phyloP scores from a whole-genome alignment of 2,888 invertebrate species.

The Yponomeuta evonymella region DNA sequence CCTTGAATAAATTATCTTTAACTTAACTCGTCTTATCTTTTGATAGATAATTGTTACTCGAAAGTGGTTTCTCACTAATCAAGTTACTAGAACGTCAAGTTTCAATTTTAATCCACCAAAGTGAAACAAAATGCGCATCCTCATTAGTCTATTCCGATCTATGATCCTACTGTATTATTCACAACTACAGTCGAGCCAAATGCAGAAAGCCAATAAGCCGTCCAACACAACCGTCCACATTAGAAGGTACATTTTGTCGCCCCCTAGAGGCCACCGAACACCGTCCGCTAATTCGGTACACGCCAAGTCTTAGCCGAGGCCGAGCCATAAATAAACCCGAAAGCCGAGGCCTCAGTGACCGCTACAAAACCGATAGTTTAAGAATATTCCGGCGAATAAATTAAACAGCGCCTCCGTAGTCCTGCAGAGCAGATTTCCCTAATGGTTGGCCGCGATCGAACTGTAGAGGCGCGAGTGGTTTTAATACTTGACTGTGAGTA shows the following conservation, averaged over 20 bases:
- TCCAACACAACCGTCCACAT: not conserved
- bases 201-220: not conserved
- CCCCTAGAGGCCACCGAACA: slow-evolving; percentile 26
- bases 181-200: not conserved
- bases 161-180: too few relatives aligned
- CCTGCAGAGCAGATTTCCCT: slow-evolving; percentile 71
- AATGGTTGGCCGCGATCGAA: slow-evolving; percentile 54
- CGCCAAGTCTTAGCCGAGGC: slow-evolving; percentile 25
- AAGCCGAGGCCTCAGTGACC: slow-evolving; percentile 56
- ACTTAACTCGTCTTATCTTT: too few relatives aligned
- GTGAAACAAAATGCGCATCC: too few relatives aligned
- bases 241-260: slow-evolving; percentile 19
- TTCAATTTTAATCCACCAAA: too few relatives aligned
- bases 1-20: too few relatives aligned
- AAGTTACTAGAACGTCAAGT: too few relatives aligned
- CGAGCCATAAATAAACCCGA: slow-evolving; percentile 58
- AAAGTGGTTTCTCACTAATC: too few relatives aligned
- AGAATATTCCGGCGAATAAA: slow-evolving; percentile 74
- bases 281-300: slow-evolving; percentile 25
- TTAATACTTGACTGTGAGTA: slow-evolving; percentile 37
- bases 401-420: slow-evolving; percentile 53
- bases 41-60: too few relatives aligned
- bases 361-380: slow-evolving; percentile 70
- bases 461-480: slow-evolving; percentile 22
- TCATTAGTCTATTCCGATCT: too few relatives aligned